Evolutionary conservation across 2,797 vertebrate species (phyloP), one percentile per base, ranked within the genome.

Genomic region (Thunnus albacares): DNA sequence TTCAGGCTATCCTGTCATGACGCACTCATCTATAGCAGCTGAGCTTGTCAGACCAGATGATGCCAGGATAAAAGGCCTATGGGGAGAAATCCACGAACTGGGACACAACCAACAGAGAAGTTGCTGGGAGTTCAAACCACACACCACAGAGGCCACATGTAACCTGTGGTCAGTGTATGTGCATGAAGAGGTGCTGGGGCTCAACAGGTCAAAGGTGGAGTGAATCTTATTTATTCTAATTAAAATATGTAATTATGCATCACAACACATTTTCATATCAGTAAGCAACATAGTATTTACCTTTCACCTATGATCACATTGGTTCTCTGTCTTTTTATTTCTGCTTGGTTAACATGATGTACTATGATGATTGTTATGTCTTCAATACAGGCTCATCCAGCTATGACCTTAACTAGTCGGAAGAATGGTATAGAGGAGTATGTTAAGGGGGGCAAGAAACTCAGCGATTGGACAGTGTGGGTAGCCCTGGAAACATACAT

Each of bases 161-260:
- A 98, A 99, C 93, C 95, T 98, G 72, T 98, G 97, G 97, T 97
- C 98, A 1, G 95, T 98, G 82, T 99, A 97, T 1, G 94, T 98
- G 56, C 95, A 97, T 3, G 97, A 98, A 82, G 91, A 89, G 0
- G 96, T 98, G 71, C 92, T 98, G 72, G 95, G 94, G 0, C 79
- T 97, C 51, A 64, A 94, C 57, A 92, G 96, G 65, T 88, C 75
- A 15, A 49, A 75, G 74, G 97, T 66, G n/a, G n/a, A n/a, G 61
- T 4, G 18, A 18, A 18, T 18, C 49, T 7, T 3, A 43, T 41
- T 41, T 43, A 43, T 43, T 43, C 41, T 43, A 43, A 43, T 43
- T 43, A 41, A 13, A 41, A 3, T 41, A 11, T 41, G 38, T 13
- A 41, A 11, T 41, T 41, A 13, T 41, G 38, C 38, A 41, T 41